A percentile compares a stretch with the other conserved stretches of the same genome.
phyloP scores from a whole-genome alignment of 2,888 invertebrate genomes.

The Eudasyphora cyanicolor region DNA sequence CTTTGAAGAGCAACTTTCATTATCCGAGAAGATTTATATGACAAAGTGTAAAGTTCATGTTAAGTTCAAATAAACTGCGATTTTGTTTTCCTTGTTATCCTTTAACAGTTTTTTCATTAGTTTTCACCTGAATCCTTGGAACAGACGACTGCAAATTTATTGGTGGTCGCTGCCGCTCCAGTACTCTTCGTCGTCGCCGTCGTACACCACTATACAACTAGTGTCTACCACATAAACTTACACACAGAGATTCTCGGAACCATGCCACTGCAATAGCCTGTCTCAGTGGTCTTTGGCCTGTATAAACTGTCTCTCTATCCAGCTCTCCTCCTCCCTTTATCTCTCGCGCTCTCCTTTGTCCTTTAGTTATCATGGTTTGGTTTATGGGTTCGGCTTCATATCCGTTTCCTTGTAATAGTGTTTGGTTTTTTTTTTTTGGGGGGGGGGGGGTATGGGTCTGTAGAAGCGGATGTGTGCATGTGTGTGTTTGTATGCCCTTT shows the following conservation, averaged over 20 bases:
- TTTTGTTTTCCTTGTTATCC: slow-evolving; percentile 10
- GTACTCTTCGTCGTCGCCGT: too few relatives aligned
- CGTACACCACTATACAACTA: not conserved
- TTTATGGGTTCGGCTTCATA: not conserved
- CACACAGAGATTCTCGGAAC: not conserved
- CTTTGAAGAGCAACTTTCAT: slow-evolving; percentile 13
- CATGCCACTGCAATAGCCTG: not conserved
- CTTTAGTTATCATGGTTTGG: not conserved
- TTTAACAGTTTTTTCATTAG: slow-evolving; percentile 21
- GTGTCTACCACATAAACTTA: not conserved
- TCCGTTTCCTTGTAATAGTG: not conserved
- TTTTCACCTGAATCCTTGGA: not conserved
- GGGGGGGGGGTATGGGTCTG: too few relatives aligned
- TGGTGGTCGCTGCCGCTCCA: not conserved
- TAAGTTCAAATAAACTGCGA: slow-evolving; percentile 45
- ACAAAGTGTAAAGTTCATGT: slow-evolving; percentile 49
- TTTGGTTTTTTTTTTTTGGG: too few relatives aligned
- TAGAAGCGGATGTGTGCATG: too few relatives aligned
- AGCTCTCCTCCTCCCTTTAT: not conserved
- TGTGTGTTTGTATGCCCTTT: slow-evolving; percentile 38
- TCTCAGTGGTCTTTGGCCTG: not conserved
- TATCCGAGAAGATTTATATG: slow-evolving; percentile 28
- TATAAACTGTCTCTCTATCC: not conserved
- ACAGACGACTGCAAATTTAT: not conserved
- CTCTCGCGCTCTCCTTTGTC: not conserved